Conservation (phyloP, 2,113 vertebrate genomes). For the Syngnathus scovelli region DNA sequence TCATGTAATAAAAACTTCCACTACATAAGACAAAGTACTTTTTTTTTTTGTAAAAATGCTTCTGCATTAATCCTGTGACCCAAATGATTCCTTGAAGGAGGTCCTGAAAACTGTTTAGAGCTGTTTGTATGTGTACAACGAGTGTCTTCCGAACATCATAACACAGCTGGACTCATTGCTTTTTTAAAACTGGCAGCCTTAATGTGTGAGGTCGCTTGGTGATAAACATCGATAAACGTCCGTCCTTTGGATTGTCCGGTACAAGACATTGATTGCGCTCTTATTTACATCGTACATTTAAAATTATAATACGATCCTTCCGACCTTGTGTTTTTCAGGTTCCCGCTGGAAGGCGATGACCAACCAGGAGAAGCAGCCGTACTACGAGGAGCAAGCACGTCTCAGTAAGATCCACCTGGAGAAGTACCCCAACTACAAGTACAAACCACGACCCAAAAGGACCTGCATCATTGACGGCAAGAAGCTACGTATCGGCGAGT, state of each 20-base stretch:
- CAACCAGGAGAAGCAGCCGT: conserved; percentile 98
- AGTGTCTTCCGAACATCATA: conserved; percentile 45
- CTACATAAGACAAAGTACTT: not conserved
- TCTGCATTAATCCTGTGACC: not conserved
- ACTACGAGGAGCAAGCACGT: conserved; percentile 95
- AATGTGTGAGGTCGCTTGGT: conserved; percentile 45
- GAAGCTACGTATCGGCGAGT: conserved; percentile 94
- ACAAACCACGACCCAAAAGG: conserved; percentile 96
- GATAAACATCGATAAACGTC: conserved; percentile 72
- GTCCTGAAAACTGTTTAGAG: not conserved
- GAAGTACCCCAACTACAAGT: conserved; percentile 99
- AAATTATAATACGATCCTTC: not conserved
- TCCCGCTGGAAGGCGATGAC: conserved; percentile 99
- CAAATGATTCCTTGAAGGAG: not conserved
- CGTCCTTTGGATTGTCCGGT: not conserved
- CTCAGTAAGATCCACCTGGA: conserved; percentile 97
- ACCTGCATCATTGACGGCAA: conserved; percentile 98
- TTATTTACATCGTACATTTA: not conserved
- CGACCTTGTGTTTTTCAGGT: conserved; percentile 59
- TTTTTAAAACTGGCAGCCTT: not conserved
- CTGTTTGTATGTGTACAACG: conserved; percentile 33
- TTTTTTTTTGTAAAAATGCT: not conserved
- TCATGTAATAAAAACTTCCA: not conserved
- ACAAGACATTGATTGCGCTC: not conserved
- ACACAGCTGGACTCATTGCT: conserved; percentile 74